Evolutionary conservation across 2,888 invertebrate genomes (phyloP), one percentile per base, ranked within the genome.

Genomic region (Torymus tubicola): DNA sequence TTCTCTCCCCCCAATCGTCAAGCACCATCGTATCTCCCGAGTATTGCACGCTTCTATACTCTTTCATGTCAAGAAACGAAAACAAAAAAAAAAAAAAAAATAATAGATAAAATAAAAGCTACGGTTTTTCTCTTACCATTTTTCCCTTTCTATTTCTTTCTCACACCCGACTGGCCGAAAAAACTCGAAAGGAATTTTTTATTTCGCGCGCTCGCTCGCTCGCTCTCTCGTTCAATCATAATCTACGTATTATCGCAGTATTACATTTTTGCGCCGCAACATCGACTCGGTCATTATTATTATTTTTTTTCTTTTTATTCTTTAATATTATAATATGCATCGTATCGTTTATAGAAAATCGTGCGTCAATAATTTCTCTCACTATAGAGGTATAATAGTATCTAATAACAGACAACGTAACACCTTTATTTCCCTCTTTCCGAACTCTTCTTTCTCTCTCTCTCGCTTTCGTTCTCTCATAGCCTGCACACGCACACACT

Each of bases 321-420:
- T 42, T 42, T 42, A 42, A 42, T 42, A 42, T 42, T 70, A 63
- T 76, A 55, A 55, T 68, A 69, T 74, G 57, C 53, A 73, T 68
- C 42, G 74, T 72, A 70, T 72, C 63, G 58, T 69, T 74, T 72
- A 81, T 82, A 82, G 78, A 82, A 82, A 82, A 82, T 81, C 82
- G 78, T 82, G 82, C 82, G 52, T 81, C 77, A 69, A 74, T 76
- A 50, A 21, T 74, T 77, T 80, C 57, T 80, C 58, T 75, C 64
- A 13, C 75, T 78, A 42, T 42, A 79, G 11, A 72, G 42, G 52
- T 78, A 75, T 73, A 64, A 68, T 67, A 78, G 68, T 75, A 78
- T 77, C 74, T 81, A 78, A 72, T 80, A 82, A 82, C 75, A 78
- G 78, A 78, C 72, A 72, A 78, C 72, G 53, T 78, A 82, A 78